Base-by-base conservation (phyloP, 2,797 vertebrate species). In the Anguilla marmorata region DNA sequence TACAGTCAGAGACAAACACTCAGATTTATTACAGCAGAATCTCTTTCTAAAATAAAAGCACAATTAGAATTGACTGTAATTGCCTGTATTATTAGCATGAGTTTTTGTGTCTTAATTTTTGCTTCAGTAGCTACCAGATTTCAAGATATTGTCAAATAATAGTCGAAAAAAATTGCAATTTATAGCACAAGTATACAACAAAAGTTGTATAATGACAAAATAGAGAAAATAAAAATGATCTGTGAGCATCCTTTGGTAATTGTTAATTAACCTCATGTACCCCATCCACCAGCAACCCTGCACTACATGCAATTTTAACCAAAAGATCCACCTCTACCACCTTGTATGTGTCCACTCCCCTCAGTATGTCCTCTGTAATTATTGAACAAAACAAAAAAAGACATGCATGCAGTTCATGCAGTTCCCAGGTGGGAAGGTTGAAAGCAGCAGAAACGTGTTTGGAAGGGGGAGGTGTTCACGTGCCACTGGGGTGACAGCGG, bases 1-100 rank as follows among this genome's bases (percentile, higher is more conserved):
- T 94, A 94, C 91, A 94, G 94, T 95, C 93, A 93, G 93, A 94
- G 92, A 95, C 86, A 89, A 86, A 85, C 93, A 94, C 94, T 95
- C 95, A 94, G 95, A 95, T 96, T 92, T 88, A 54, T 90, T 92
- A 90, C 92, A 92, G 93, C 91, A 93, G 91, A 87, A 91, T 91
- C 92, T 91, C 85, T 88, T 94, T 86, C 87, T 72, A 19, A 72
- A 72, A 72, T 21, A 72, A 30, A 19, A 11, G 33, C 30, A 72
- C 2, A 72, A 72, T 16, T 60, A 60, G 24, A 72, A 72, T 72
- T 3, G 9, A 14, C 9, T 30, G 8, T 72, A 7, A 30, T 30
- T 16, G 69, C 30, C 30, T 74, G 27, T 24, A 66, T 24, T n/a
- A 66, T 66, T 24, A 66, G 24, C 24, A n/a, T 24, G 60, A 66